These are phyloP conservation scores for Phaedon cochleariae DNA, from an alignment of 2,888 invertebrate species.

Conservation along the genomic window DNA sequence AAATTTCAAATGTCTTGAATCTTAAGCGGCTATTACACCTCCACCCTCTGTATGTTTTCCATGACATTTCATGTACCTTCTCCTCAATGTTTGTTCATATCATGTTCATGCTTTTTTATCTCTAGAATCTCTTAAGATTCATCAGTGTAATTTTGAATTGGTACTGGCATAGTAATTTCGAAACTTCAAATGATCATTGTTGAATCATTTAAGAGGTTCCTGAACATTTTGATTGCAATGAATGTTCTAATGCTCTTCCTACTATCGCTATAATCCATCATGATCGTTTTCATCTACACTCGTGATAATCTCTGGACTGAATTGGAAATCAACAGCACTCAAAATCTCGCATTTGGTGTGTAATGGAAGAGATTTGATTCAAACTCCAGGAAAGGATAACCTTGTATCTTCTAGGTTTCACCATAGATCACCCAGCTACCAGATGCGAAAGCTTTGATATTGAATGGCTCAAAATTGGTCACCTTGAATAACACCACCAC, in stretches of 20 bases:
- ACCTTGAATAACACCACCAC: too few species aligned
- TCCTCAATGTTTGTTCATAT: slow-evolving; percentile 60
- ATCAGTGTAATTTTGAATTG: slow-evolving; percentile 1
- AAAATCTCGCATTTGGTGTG: too few species aligned
- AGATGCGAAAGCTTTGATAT: too few species aligned
- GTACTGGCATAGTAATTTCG: too few species aligned
- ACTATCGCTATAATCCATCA: slow-evolving; percentile 54
- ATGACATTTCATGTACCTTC: slow-evolving; percentile 62
- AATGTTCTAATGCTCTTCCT: slow-evolving; percentile 55
- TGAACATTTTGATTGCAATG: slow-evolving; percentile 65
- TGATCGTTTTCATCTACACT: background rate
- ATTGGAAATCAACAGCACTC: too few species aligned
- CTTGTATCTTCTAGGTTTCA: too few species aligned
- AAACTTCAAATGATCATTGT: background rate
- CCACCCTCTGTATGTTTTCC: slow-evolving; percentile 65
- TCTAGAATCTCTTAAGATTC: slow-evolving; percentile 36
- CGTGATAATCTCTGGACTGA: background rate
- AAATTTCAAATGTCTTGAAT: too few species aligned
- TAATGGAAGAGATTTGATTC: too few species aligned
- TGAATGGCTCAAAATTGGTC: too few species aligned
- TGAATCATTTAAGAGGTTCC: slow-evolving; percentile 65
- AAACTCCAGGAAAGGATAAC: too few species aligned
- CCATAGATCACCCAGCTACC: too few species aligned
- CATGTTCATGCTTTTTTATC: slow-evolving; percentile 53
- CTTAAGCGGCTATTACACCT: slow-evolving; percentile 34